Percentiles rank a stretch among this genome's conserved stretches.
phyloP scores from a whole-genome alignment of 2,113 vertebrate genomes.

The Carettochelys insculpta region DNA sequence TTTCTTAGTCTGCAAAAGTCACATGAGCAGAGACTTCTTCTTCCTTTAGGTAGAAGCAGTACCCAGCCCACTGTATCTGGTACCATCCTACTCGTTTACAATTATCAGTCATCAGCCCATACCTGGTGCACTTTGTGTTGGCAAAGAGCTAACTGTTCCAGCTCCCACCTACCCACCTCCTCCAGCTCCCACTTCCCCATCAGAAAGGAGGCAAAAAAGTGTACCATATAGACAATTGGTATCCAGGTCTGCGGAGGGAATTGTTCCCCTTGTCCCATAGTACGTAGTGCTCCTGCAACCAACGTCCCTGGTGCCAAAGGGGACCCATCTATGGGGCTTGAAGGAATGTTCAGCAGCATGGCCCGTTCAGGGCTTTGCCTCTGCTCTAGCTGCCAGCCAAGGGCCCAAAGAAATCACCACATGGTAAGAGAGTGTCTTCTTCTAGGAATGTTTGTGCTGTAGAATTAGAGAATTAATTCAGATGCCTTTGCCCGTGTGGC shows the following conservation, averaged over 20 bases:
- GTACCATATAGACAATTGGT: too few relatives aligned
- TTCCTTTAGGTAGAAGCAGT: not conserved
- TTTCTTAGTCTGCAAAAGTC: too few relatives aligned
- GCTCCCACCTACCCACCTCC: not conserved
- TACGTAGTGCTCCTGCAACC: not conserved
- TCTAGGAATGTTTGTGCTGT: not conserved
- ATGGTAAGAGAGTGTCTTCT: not conserved
- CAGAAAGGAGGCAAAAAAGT: too few relatives aligned
- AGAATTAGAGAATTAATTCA: not conserved
- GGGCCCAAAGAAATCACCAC: not conserved
- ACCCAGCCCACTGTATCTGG: rapidly evolving
- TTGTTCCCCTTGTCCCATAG: not conserved
- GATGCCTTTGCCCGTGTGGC: not conserved
- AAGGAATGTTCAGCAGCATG: not conserved
- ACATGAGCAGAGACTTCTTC: not conserved
- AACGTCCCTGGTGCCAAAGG: not conserved
- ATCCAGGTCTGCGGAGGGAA: not conserved
- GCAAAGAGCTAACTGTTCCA: not conserved
- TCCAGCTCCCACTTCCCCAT: too few relatives aligned
- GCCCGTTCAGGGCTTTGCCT: not conserved
- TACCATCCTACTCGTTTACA: not conserved
- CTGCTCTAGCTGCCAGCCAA: not conserved
- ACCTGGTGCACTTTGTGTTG: rapidly evolving
- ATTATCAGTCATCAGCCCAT: not conserved
- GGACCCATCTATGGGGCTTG: not conserved